Percentiles rank a stretch among this genome's conserved stretches.
Evolutionary conservation across 2,113 vertebrate species (phyloP).

Genomic region (Cololabis saira): DNA sequence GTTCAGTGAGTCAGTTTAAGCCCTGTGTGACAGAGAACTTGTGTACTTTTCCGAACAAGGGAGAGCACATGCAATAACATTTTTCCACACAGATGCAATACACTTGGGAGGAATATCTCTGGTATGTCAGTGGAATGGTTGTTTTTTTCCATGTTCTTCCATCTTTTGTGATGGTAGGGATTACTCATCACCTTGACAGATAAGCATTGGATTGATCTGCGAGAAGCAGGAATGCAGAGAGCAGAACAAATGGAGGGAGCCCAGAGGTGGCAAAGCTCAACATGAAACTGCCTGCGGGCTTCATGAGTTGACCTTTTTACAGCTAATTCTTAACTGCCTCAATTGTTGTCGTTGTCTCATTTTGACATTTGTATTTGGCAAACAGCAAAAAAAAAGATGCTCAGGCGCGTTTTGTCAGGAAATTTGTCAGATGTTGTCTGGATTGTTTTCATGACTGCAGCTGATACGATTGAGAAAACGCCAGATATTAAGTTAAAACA

Average conservation of each 20-base stretch:
- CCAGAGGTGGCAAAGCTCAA: conserved; percentile 18
- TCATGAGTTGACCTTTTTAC: conserved; percentile 53
- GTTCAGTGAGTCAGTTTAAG: conserved; percentile 49
- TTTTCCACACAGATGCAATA: conserved; percentile 73
- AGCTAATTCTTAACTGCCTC: conserved; percentile 36
- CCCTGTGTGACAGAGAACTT: conserved; percentile 62
- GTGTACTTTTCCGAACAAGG: conserved; percentile 68
- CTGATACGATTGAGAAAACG: conserved; percentile 5
- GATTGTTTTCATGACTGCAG: conserved; percentile 21
- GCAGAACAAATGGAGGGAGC: conserved; percentile 32
- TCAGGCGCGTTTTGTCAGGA: conserved; percentile 48
- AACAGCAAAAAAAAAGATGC: not conserved
- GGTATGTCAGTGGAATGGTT: conserved; percentile 70
- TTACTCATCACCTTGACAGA: conserved; percentile 78
- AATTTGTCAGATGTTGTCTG: conserved; percentile 70
- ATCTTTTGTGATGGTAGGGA: conserved; percentile 78
- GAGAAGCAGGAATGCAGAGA: conserved; percentile 70
- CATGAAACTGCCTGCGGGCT: conserved; percentile 28
- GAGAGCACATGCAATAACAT: conserved; percentile 62
- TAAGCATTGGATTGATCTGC: conserved; percentile 75
- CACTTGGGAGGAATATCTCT: conserved; percentile 73
- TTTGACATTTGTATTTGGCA: conserved; percentile 37
- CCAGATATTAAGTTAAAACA: conserved; percentile 35
- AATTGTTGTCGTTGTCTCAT: conserved; percentile 35
- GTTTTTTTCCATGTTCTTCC: conserved; percentile 70